Conservation (phyloP, 2,888 invertebrate species). For the Agonopterix arenella region DNA sequence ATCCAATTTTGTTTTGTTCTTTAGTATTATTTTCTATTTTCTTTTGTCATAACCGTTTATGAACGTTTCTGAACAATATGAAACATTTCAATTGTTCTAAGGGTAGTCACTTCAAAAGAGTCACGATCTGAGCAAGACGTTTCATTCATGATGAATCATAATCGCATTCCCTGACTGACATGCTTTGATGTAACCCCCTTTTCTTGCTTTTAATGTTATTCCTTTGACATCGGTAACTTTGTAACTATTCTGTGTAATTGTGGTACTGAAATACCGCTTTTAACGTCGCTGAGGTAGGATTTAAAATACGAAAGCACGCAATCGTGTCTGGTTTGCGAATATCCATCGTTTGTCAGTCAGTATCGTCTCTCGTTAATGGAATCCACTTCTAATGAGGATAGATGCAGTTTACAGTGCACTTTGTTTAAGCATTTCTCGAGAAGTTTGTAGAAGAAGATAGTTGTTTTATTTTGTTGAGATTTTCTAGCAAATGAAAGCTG, state of each 20-base stretch:
- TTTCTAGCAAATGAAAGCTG: too few relatives aligned
- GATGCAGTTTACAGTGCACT: conserved; percentile 13
- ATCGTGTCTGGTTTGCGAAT: conserved; percentile 12
- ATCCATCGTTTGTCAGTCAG: conserved; percentile 24
- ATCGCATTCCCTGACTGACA: conserved; percentile 19
- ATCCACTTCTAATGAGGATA: conserved; percentile 34
- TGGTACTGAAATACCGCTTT: conserved; percentile 4
- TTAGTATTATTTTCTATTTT: too few relatives aligned
- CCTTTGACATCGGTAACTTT: conserved; percentile 38
- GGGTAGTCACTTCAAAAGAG: neutral
- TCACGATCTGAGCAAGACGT: neutral
- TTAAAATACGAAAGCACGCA: neutral
- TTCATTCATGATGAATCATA: conserved; percentile 25
- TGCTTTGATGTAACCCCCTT: conserved; percentile 39
- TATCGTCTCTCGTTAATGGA: conserved; percentile 17
- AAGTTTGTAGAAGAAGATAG: too few relatives aligned
- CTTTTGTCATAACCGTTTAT: too few relatives aligned
- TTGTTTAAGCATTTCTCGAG: too few relatives aligned
- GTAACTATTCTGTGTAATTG: conserved; percentile 9
- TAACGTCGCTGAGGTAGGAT: neutral
- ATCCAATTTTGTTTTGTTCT: too few relatives aligned
- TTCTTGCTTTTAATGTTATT: conserved; percentile 31
- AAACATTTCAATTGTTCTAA: neutral
- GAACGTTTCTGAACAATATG: too few relatives aligned
- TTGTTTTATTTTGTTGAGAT: too few relatives aligned